Percentiles rank a stretch among this genome's conserved stretches.
These are phyloP conservation scores for Lissonota sp. DNA, from an alignment of 2,888 invertebrate genomes.

Conservation along the genomic window DNA sequence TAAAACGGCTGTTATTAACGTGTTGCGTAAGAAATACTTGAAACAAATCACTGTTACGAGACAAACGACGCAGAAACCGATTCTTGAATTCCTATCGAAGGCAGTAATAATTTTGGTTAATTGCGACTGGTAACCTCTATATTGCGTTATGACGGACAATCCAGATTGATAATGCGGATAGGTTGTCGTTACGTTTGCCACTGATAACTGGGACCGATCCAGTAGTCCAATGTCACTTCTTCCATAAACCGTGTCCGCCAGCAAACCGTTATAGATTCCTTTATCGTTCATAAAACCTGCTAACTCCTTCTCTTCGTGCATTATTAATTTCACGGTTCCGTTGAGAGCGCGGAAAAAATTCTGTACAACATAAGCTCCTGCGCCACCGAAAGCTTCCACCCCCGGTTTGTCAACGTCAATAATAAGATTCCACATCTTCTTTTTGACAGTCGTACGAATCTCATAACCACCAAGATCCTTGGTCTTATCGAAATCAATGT, in stretches of 20 bases:
- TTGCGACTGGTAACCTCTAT: not conserved
- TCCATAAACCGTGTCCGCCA: not conserved
- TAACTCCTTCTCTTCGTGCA: not conserved
- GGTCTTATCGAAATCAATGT: slow-evolving; percentile 1
- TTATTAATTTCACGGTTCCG: not conserved
- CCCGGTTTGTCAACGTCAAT: not conserved
- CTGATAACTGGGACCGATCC: not conserved
- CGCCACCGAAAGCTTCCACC: not conserved
- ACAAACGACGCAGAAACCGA: not conserved
- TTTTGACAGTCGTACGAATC: not conserved
- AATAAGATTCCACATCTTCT: not conserved
- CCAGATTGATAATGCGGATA: not conserved
- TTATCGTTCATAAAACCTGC: not conserved
- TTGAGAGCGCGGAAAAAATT: not conserved
- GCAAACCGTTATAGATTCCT: not conserved
- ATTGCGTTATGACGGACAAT: not conserved
- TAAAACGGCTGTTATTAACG: too few species aligned
- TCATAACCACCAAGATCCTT: not conserved
- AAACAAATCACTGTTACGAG: not conserved
- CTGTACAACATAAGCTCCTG: not conserved
- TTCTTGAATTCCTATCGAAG: not conserved
- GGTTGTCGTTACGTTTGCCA: not conserved
- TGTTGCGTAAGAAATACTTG: not conserved
- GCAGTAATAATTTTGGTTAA: not conserved
- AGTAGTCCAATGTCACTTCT: not conserved